Evolutionary conservation across 2,797 vertebrate genomes (phyloP).

Genomic region (Artibeus lituratus): DNA sequence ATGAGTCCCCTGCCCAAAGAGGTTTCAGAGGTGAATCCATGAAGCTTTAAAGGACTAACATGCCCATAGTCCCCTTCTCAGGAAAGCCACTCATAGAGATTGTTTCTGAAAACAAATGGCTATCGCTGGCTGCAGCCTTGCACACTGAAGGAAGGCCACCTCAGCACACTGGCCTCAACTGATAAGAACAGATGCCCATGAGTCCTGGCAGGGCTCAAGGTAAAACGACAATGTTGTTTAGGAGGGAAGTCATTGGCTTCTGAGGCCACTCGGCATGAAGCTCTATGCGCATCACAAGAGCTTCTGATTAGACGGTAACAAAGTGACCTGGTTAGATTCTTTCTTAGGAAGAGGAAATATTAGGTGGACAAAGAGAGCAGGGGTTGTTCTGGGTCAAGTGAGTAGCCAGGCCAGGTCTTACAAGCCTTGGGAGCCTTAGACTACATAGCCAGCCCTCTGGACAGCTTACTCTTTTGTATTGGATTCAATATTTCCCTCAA

Average conservation of each 20-base stretch:
- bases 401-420: background rate
- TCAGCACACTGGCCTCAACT: background rate
- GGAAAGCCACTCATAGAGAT: background rate
- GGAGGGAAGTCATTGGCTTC: background rate
- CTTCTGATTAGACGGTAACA: background rate
- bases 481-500: slow-evolving; percentile 22
- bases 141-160: background rate
- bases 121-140: background rate
- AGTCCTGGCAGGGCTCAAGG: background rate
- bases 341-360: background rate
- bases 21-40: background rate
- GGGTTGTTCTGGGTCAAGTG: background rate
- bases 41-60: background rate
- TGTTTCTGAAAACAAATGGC: background rate
- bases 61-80: background rate
- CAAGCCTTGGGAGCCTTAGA: background rate
- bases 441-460: background rate
- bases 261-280: background rate
- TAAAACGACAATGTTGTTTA: background rate
- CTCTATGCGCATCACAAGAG: background rate
- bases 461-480: background rate
- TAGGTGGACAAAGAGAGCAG: background rate
- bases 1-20: background rate
- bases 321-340: background rate
- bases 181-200: slow-evolving; percentile 1